Evolutionary conservation across 2,113 vertebrate species (phyloP).

Genomic region (Sorex araneus): DNA sequence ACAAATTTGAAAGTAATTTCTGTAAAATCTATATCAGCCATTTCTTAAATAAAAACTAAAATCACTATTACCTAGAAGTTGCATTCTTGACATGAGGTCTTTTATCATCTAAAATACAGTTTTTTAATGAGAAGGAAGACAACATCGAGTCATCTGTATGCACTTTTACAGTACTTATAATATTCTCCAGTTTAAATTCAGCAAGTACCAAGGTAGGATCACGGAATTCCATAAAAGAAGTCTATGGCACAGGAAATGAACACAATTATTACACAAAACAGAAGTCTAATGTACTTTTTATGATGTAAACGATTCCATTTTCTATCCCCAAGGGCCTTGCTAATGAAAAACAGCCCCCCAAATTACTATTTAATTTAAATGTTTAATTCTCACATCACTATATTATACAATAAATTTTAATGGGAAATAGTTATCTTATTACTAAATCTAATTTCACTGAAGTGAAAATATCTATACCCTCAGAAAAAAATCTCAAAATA

Average conservation of each 20-base stretch:
- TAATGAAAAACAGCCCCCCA: conserved; percentile 1
- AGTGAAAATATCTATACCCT: conserved; percentile 35
- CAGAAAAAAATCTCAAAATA: conserved; percentile 42
- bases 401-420: too few relatives aligned
- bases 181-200: conserved; percentile 95
- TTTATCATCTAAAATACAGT: conserved; percentile 97
- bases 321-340: conserved; percentile 38
- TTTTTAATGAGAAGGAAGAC: conserved; percentile 92
- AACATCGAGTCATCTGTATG: conserved; percentile 94
- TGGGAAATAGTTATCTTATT: not conserved
- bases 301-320: not conserved
- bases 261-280: conserved; percentile 61
- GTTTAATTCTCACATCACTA: conserved; percentile 44
- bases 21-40: conserved; percentile 28
- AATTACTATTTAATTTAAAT: not conserved
- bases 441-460: not conserved
- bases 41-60: conserved; percentile 43
- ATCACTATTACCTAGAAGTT: conserved; percentile 91
- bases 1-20: not conserved
- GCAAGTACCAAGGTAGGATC: conserved; percentile 93
- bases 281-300: conserved; percentile 24
- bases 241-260: conserved; percentile 81
- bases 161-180: conserved; percentile 94
- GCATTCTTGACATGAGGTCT: conserved; percentile 93
- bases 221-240: conserved; percentile 88